Percentiles rank a stretch among this genome's conserved stretches.
Conservation (phyloP, 2,888 invertebrate species). For the Alloscopus bannaensis region DNA sequence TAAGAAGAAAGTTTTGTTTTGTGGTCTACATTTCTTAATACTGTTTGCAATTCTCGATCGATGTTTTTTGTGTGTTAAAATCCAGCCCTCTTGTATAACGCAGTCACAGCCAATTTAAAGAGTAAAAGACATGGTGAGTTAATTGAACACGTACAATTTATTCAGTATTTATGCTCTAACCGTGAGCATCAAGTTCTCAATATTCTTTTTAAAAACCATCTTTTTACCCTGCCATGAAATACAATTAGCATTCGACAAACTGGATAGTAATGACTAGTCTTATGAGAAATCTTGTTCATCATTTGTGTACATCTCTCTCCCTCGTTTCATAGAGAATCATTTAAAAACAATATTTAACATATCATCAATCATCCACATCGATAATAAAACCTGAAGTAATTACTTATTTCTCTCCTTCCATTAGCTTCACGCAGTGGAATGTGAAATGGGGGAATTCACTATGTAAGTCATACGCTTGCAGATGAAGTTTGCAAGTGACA, state of each 20-base stretch:
- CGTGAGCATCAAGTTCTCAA: background rate
- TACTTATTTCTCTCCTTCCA: conserved; percentile 20
- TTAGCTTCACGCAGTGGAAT: conserved; percentile 9
- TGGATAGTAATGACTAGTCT: conserved; percentile 25
- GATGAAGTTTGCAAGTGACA: conserved; percentile 24
- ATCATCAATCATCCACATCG: conserved; percentile 38
- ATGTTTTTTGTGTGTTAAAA: too few relatives aligned
- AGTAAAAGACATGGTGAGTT: background rate
- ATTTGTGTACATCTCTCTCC: conserved; percentile 11
- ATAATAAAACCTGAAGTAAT: conserved; percentile 37
- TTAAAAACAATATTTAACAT: conserved; percentile 39
- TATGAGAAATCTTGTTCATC: conserved; percentile 30
- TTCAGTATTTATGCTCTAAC: background rate
- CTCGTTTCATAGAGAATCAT: conserved; percentile 11
- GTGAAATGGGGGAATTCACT: background rate
- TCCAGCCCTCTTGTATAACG: background rate
- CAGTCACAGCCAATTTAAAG: background rate
- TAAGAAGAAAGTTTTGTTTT: too few relatives aligned
- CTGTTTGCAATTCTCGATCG: too few relatives aligned
- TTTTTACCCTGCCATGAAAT: background rate
- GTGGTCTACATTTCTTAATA: too few relatives aligned
- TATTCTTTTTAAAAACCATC: too few relatives aligned
- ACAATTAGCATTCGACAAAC: background rate
- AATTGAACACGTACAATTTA: background rate
- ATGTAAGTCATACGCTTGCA: background rate